Base-by-base conservation (phyloP, 2,888 invertebrate genomes). In the Smittia aterrima region DNA sequence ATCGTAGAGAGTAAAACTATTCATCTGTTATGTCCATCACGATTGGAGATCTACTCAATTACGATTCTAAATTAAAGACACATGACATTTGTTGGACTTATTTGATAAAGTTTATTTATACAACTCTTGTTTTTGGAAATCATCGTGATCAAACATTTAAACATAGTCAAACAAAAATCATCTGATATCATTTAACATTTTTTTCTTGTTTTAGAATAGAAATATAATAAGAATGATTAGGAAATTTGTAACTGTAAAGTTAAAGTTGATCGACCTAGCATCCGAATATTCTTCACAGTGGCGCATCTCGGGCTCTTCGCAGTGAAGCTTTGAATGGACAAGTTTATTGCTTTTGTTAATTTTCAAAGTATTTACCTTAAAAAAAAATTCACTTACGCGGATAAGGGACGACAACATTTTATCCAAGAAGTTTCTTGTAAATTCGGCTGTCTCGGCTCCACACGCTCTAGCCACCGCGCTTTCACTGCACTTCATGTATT, bases 371-470 rank as follows among this genome's bases (percentile, higher is more conserved):
- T n/a, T 41, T 41, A n/a, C n/a, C 41, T 41, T 41, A 41, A n/a
- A 41, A 11, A 41, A n/a, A n/a, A n/a, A n/a, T n/a, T n/a, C 9
- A 75, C 73, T 84, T 82, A 91, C 91, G 86, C 87, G 88, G 77
- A 90, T 87, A 78, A 92, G 86, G 66, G 89, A 87, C 40, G 86
- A 86, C 40, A 90, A 88, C 89, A 91, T 90, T 77, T 87, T 85
- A 79, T 89, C 89, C 32, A 91, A 83, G 81, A 91, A 90, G 62
- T 85, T 85, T 80, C 87, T 86, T 47, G 90, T 90, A 82, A 91
- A 92, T 75, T 85, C 82, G 0, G 90, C 91, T 0, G 91, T 88
- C 68, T 89, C 89, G 72, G 87, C 86, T 1, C 91, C 91, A 78
- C 92, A 92, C 62, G 86, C 85, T 74, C 84, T 83, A 77, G 86